Conservation (phyloP, 2,113 vertebrate genomes). For the Tenrec ecaudatus region DNA sequence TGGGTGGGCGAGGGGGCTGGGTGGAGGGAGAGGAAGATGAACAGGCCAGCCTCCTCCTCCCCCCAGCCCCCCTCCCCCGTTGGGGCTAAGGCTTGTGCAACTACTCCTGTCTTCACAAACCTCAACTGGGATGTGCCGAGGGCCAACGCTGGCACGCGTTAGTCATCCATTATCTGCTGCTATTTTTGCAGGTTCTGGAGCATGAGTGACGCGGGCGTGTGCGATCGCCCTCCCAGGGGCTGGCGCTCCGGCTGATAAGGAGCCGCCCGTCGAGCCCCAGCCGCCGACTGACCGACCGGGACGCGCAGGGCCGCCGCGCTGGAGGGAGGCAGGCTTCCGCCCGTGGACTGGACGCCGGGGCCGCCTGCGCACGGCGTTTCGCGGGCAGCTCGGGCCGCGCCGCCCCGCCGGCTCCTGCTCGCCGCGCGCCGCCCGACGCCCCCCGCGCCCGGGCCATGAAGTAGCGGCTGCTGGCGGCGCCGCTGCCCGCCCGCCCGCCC, state of each 20-base stretch:
- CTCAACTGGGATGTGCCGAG: conserved; percentile 84
- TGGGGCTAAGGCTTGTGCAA: conserved; percentile 80
- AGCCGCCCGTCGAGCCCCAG: conserved; percentile 68
- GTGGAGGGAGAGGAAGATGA: neutral
- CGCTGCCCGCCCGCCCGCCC: no score
- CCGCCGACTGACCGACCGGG: neutral
- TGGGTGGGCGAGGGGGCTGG: no score
- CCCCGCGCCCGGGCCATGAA: no score
- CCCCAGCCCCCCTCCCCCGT: neutral
- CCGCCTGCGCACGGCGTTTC: conserved; percentile 55
- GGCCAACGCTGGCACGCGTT: conserved; percentile 84
- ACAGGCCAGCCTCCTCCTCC: conserved; percentile 66
- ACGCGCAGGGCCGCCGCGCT: conserved; percentile 19
- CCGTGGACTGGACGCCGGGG: conserved; percentile 68
- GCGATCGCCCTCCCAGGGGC: conserved; percentile 74
- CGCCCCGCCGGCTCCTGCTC: conserved; percentile 68
- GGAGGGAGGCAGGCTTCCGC: conserved; percentile 63
- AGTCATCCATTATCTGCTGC: conserved; percentile 87
- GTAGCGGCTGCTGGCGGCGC: no score
- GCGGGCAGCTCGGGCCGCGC: no score
- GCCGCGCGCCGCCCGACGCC: conserved; percentile 50
- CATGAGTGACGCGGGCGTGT: conserved; percentile 83
- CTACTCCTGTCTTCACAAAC: conserved; percentile 75
- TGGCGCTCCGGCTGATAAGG: conserved; percentile 70
- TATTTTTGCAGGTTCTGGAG: conserved; percentile 90